These are phyloP conservation scores for Nasonia giraulti DNA, from an alignment of 1,140 invertebrate species.

Conservation along the genomic window DNA sequence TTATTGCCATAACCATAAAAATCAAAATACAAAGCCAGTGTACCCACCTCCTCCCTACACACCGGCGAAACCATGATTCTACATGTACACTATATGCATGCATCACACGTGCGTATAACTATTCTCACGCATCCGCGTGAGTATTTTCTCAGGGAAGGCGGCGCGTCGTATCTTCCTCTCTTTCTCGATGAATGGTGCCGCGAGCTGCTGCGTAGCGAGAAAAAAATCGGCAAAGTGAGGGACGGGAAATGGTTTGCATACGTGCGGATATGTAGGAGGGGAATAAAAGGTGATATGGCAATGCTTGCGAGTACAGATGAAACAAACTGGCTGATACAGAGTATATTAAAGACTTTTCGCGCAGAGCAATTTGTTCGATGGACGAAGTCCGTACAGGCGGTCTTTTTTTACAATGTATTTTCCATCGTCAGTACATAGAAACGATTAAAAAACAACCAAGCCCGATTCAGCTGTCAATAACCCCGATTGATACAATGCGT, in stretches of 20 bases:
- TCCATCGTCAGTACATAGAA: no score
- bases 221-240: neutral
- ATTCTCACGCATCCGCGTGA: conserved; percentile 23
- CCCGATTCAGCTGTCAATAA: no score
- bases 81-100: neutral
- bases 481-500: neutral
- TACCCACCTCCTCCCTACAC: no score
- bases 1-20: no score
- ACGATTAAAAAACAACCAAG: no score
- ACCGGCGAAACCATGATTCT: neutral
- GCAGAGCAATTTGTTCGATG: no score
- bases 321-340: no score
- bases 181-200: neutral
- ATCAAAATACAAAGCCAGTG: no score
- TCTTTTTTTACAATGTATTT: no score
- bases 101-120: neutral
- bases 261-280: neutral
- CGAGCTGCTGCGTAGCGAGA: neutral
- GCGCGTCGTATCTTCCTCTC: neutral
- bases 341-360: no score
- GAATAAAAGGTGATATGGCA: neutral
- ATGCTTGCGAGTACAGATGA: no score
- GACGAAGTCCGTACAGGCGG: no score
- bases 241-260: neutral
- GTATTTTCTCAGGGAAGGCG: conserved; percentile 38